Evolutionary conservation across 2,113 vertebrate species (phyloP).

Genomic region (Eudyptes chrysolophus): DNA sequence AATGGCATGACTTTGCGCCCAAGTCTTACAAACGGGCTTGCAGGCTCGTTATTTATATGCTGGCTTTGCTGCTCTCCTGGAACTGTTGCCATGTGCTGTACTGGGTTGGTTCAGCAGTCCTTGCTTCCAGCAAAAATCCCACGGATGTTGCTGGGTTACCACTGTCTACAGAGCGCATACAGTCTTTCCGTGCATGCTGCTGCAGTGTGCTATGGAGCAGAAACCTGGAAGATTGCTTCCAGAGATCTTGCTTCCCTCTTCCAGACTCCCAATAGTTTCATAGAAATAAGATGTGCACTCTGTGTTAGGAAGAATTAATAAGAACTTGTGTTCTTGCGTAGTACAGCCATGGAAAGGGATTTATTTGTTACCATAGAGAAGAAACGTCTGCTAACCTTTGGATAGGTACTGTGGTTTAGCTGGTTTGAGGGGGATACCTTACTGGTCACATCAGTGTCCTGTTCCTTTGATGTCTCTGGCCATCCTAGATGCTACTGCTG

Average conservation of each 20-base stretch:
- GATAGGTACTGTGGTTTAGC: not conserved
- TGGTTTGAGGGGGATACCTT: not conserved
- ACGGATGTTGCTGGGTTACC: not conserved
- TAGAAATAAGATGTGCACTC: not conserved
- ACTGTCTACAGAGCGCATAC: not conserved
- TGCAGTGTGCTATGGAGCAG: not conserved
- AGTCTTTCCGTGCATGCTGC: not conserved
- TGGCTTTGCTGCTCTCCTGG: not conserved
- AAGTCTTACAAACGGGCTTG: fast-evolving
- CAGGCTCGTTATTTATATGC: not conserved
- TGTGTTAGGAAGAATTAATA: not conserved
- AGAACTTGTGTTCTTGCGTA: not conserved
- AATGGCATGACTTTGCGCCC: fast-evolving
- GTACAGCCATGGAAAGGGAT: not conserved
- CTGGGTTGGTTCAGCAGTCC: not conserved
- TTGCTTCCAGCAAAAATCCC: not conserved
- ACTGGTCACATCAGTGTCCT: not conserved
- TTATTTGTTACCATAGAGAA: not conserved
- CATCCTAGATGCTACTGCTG: not conserved
- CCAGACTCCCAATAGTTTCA: not conserved
- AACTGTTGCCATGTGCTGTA: not conserved
- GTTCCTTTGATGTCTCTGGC: not conserved
- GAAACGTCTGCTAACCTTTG: not conserved
- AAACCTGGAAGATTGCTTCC: not conserved
- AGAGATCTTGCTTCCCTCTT: not conserved